A percentile compares a stretch with the other conserved stretches of the same genome.
Evolutionary conservation across 2,888 invertebrate species (phyloP).

Genomic region (Nycteola revayana): DNA sequence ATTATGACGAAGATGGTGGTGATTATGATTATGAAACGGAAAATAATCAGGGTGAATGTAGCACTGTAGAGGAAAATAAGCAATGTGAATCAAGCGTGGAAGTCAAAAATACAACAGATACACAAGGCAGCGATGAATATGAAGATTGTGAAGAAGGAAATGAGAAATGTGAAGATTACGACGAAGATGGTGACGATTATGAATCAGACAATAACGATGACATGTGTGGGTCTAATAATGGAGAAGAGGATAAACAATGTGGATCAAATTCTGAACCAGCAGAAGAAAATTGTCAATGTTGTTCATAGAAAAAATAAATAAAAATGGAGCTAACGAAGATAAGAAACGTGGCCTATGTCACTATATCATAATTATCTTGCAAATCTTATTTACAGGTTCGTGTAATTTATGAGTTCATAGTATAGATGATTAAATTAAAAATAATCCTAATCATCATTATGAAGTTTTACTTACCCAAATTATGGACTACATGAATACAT

Average conservation of each 20-base stretch:
- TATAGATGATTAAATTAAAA: no score
- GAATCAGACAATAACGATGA: not conserved
- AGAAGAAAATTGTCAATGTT: fast-evolving
- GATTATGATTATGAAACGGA: not conserved
- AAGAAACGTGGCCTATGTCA: no score
- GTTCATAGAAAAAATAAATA: not conserved
- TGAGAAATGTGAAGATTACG: not conserved
- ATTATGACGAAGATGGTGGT: not conserved
- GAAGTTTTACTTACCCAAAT: no score
- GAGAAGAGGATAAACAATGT: not conserved
- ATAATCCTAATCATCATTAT: no score
- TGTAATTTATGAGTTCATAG: no score
- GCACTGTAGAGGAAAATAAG: not conserved
- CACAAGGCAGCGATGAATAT: not conserved
- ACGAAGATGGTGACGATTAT: not conserved
- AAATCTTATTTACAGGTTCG: no score
- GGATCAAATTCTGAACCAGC: not conserved
- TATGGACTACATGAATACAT: no score
- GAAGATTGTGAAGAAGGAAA: not conserved
- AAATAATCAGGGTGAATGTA: not conserved
- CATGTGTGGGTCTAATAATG: fast-evolving
- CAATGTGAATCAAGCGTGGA: no score
- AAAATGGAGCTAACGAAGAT: not conserved
- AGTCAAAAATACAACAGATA: no score
- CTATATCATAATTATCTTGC: no score